Conservation (phyloP, 2,888 invertebrate species). For the Chrysolina oricalcia region DNA sequence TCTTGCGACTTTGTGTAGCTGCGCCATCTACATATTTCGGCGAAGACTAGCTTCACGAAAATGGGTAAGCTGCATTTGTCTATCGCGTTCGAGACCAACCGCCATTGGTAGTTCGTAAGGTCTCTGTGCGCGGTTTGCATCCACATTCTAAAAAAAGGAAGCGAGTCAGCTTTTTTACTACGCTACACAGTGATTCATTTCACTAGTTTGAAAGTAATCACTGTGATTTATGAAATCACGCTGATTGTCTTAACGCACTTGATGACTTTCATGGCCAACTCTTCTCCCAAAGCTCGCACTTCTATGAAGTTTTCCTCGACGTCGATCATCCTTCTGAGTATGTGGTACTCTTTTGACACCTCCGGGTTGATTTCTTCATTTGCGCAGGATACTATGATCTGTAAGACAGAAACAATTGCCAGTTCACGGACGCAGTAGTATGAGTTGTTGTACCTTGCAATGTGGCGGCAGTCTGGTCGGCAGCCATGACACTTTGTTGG, state of each 20-base stretch:
- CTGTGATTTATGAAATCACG: background rate
- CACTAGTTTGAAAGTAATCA: background rate
- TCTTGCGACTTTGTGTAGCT: conserved; percentile 96
- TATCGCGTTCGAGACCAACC: conserved; percentile 93
- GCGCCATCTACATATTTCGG: conserved; percentile 97
- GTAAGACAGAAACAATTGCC: conserved; percentile 52
- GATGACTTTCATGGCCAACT: conserved; percentile 93
- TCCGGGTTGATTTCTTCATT: conserved; percentile 90
- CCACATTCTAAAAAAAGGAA: conserved; percentile 83
- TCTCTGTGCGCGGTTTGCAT: conserved; percentile 92
- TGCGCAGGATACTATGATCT: conserved; percentile 94
- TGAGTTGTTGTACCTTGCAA: conserved; percentile 81
- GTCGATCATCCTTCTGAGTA: conserved; percentile 90
- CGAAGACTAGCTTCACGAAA: conserved; percentile 97
- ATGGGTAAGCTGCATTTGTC: conserved; percentile 95
- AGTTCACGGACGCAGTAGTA: background rate
- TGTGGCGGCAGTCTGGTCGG: conserved; percentile 91
- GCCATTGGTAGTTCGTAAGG: conserved; percentile 94
- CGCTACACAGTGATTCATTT: background rate
- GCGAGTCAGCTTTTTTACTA: background rate
- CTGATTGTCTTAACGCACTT: conserved; percentile 72
- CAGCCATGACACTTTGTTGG: conserved; percentile 96
- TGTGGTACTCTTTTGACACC: conserved; percentile 90
- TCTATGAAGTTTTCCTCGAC: conserved; percentile 91
- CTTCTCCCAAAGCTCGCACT: conserved; percentile 92